Evolutionary conservation across 2,113 vertebrate species (phyloP).

Genomic region (Perca schrenkii): DNA sequence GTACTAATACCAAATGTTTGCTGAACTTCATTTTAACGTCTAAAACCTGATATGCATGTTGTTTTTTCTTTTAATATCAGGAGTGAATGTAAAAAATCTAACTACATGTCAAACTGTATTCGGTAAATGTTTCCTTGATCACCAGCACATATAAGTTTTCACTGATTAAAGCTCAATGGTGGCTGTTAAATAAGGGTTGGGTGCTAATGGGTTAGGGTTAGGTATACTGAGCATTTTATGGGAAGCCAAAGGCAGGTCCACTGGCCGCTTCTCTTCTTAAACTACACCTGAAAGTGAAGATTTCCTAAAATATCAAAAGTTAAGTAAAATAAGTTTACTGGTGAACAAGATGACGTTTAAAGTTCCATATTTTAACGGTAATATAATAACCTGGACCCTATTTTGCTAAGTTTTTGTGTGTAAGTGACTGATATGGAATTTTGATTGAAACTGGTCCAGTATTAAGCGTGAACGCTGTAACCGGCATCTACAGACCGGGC

Average conservation of each 20-base stretch:
- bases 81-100: background rate
- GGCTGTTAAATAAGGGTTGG: background rate
- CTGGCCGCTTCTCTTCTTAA: no score
- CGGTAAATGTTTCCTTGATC: conserved; percentile 2
- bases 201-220: no score
- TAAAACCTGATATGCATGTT: background rate
- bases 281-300: background rate
- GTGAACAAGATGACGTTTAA: background rate
- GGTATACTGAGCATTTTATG: no score
- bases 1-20: background rate
- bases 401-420: no score
- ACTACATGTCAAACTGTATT: background rate
- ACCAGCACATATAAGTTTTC: background rate
- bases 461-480: no score
- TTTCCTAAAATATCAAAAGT: background rate
- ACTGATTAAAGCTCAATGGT: background rate
- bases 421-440: no score
- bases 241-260: no score
- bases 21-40: background rate
- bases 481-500: no score
- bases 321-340: background rate
- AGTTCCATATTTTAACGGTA: background rate
- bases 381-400: no score
- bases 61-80: background rate
- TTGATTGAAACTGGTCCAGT: no score